A percentile compares a stretch with the other conserved stretches of the same genome.
phyloP scores from a whole-genome alignment of 1,140 invertebrate species.

The Phortica variegata region DNA sequence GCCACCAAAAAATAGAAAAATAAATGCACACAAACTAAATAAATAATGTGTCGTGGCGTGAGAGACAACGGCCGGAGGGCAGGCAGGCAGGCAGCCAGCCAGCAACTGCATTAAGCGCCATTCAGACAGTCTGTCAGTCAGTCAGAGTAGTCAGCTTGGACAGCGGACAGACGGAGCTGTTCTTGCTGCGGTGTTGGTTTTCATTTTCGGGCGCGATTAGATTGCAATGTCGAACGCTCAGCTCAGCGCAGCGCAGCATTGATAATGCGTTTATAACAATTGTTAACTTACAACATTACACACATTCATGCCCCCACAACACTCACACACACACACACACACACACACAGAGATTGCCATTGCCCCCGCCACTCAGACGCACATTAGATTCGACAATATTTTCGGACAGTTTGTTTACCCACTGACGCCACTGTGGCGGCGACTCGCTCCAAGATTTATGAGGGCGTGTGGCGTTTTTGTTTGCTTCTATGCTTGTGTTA shows the following conservation, averaged over 20 bases:
- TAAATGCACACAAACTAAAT: no score
- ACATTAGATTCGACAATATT: neutral
- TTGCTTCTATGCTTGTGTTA: no score
- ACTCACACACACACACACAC: neutral
- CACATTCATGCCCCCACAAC: constrained; percentile 8
- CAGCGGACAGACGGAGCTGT: neutral
- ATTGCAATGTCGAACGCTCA: neutral
- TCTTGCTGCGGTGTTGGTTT: neutral
- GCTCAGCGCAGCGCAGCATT: constrained; percentile 7
- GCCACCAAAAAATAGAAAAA: constrained; percentile 35
- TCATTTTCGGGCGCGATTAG: neutral
- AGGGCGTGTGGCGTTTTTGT: constrained; percentile 20
- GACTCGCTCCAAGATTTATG: constrained; percentile 51
- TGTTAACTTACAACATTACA: no score
- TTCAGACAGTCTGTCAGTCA: constrained; percentile 11
- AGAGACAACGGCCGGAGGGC: no score
- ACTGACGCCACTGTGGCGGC: constrained; percentile 56
- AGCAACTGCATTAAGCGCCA: constrained; percentile 53
- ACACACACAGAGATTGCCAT: constrained; percentile 19
- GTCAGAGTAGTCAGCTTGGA: constrained; percentile 36
- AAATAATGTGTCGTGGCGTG: no score
- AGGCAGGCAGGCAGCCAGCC: no score
- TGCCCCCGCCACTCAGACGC: neutral
- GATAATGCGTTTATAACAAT: no score
- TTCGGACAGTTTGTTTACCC: constrained; percentile 32